Percentiles rank a stretch among this genome's conserved stretches.
Conservation (phyloP, 1,140 invertebrate species). For the Psilanteris sp. region DNA sequence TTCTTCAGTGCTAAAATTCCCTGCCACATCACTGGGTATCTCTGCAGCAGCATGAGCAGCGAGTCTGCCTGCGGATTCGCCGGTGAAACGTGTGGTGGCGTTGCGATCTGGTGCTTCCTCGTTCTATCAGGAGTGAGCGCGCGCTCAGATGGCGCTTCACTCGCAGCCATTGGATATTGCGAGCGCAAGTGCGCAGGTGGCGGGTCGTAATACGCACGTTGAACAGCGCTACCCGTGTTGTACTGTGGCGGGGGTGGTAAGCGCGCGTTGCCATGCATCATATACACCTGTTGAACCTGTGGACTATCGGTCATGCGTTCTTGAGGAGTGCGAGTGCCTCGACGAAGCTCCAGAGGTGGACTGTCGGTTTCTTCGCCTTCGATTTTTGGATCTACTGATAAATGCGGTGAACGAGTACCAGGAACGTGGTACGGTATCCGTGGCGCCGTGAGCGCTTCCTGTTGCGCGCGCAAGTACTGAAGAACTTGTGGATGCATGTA, state of each 20-base stretch:
- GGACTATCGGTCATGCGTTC: conserved; percentile 89
- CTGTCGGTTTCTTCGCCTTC: conserved; percentile 85
- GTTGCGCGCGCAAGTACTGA: conserved; percentile 85
- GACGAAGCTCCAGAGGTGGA: conserved; percentile 86
- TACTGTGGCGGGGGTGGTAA: conserved; percentile 77
- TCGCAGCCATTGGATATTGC: conserved; percentile 76
- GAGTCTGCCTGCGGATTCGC: conserved; percentile 89
- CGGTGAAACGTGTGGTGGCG: conserved; percentile 87
- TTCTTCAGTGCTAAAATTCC: conserved; percentile 96
- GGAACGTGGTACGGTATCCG: conserved; percentile 76
- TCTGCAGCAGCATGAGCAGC: conserved; percentile 87
- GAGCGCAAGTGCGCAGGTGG: conserved; percentile 83
- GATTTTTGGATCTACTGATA: conserved; percentile 77
- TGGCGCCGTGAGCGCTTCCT: conserved; percentile 81
- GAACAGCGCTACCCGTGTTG: conserved; percentile 65
- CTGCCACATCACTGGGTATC: conserved; percentile 98
- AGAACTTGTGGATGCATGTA: conserved; percentile 84
- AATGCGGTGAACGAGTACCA: conserved; percentile 74
- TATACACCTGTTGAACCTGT: conserved; percentile 86
- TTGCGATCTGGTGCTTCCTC: conserved; percentile 81
- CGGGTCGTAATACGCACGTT: conserved; percentile 81
- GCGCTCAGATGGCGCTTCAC: conserved; percentile 79
- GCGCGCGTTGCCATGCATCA: conserved; percentile 78
- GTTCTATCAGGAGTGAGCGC: conserved; percentile 80
- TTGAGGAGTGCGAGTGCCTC: conserved; percentile 83